Base-by-base conservation (phyloP, 2,113 vertebrate species). In the Arvicanthis niloticus region DNA sequence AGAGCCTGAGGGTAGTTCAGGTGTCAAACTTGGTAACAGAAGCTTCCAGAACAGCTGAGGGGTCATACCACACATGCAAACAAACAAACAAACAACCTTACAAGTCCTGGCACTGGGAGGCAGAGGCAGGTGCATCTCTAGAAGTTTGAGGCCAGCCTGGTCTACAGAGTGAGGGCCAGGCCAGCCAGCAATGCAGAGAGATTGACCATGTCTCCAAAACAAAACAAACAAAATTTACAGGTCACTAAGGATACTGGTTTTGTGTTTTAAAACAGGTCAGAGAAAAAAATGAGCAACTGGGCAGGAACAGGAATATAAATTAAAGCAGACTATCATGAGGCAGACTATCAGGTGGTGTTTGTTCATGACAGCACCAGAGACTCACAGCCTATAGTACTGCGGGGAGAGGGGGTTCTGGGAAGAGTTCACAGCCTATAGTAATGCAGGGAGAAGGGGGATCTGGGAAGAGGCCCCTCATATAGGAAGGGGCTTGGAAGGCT, bases 291-390 rank as follows among this genome's bases (percentile, higher is more conserved):
- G 60, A n/a, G 42, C 56, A 87, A 92, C 80, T 73, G 22, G 62
- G 24, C 42, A 75, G 70, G 26, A 88, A 60, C 70, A 65, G 37
- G 85, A 89, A 80, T 77, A 42, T 45, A 75, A 94, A 42, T 60
- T 89, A 75, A 92, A 92, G 67, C 9, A 81, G 48, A 19, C 84
- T 81, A 73, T 24, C 65, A 17, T 67, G 37, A 95, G 65, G 19
- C 88, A 90, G 85, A 94, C 84, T 29, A 82, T 91, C 42, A 34
- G 21, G 76, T 11, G 2, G 15, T 81, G 91, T 94, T 89, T 82
- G 86, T 24, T 62, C 67, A 21, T 10, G 84, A 45, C 31, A 65
- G 24, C 31, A 0, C 92, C 76, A 80, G 68, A 87, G 76, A 70
- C 58, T 75, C 11, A 89, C 48, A 16, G 67, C 31, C 26, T 21